Conservation (phyloP, 2,113 vertebrate genomes). For the Siphamia tubifer region DNA sequence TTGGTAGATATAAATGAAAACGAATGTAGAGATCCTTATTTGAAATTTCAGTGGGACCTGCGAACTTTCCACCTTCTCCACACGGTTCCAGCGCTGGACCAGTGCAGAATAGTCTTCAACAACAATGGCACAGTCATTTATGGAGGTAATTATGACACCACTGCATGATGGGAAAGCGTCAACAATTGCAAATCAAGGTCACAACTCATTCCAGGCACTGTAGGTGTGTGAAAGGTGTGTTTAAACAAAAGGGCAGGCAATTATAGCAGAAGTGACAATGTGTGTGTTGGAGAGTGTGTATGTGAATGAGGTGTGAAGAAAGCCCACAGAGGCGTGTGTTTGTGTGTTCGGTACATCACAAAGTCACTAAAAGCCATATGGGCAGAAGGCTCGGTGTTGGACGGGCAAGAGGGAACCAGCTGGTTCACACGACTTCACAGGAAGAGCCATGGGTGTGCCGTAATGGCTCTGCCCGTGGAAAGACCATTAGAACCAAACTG, state of each 20-base stretch:
- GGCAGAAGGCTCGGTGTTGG: constrained; percentile 40
- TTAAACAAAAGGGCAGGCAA: constrained; percentile 17
- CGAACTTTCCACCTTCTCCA: constrained; percentile 97
- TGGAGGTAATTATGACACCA: constrained; percentile 84
- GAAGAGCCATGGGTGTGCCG: constrained; percentile 19
- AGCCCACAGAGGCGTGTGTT: constrained; percentile 2
- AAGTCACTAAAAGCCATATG: constrained; percentile 50
- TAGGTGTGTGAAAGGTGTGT: constrained; percentile 35
- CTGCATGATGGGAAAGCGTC: background rate
- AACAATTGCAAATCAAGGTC: background rate
- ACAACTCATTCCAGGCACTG: constrained; percentile 1
- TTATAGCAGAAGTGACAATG: constrained; percentile 23
- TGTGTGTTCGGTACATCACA: constrained; percentile 2
- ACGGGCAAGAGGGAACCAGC: constrained; percentile 51
- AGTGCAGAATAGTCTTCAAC: constrained; percentile 99
- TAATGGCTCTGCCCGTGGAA: constrained; percentile 8
- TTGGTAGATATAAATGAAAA: constrained; percentile 3
- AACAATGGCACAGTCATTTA: constrained; percentile 98
- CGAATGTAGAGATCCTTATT: constrained; percentile 76
- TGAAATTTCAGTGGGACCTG: constrained; percentile 89
- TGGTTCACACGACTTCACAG: constrained; percentile 48
- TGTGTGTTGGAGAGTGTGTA: constrained; percentile 13
- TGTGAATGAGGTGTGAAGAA: constrained; percentile 47
- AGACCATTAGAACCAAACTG: background rate
- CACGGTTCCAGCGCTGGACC: constrained; percentile 96